phyloP scores from a whole-genome alignment of 2,888 invertebrate species.

The Sthenelais limicola region DNA sequence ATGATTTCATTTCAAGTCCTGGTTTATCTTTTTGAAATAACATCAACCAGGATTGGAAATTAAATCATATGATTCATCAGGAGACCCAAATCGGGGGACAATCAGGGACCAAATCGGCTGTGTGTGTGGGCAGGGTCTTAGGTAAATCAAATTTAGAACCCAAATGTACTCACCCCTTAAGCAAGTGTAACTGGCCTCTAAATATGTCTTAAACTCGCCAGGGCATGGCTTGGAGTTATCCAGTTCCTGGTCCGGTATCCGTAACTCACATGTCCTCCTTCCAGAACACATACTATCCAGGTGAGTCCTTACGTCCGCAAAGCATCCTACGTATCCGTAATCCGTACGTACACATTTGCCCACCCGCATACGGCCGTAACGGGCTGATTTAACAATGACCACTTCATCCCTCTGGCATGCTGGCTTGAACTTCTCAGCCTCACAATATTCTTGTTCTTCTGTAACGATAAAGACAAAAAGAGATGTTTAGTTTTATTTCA shows the following conservation, averaged over 20 bases:
- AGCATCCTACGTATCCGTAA: slow-evolving; percentile 40
- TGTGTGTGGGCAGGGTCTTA: too few species aligned
- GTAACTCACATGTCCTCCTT: slow-evolving; percentile 17
- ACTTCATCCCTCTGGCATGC: slow-evolving; percentile 30
- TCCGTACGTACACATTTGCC: slow-evolving; percentile 38
- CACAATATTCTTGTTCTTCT: slow-evolving; percentile 22
- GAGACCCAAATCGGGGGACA: too few species aligned
- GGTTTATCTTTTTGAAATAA: too few species aligned
- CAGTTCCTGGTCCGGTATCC: slow-evolving; percentile 21
- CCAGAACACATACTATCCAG: slow-evolving; percentile 36
- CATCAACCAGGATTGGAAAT: too few species aligned
- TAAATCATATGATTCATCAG: too few species aligned
- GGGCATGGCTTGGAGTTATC: slow-evolving; percentile 32
- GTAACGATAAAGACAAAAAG: background rate
- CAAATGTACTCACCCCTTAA: slow-evolving; percentile 17
- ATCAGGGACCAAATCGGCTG: too few species aligned
- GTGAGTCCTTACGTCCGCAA: slow-evolving; percentile 17
- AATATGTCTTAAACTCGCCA: slow-evolving; percentile 40
- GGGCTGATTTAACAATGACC: slow-evolving; percentile 28
- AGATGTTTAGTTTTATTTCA: background rate
- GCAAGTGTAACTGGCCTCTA: slow-evolving; percentile 38
- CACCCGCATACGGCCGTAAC: slow-evolving; percentile 36
- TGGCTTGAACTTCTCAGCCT: slow-evolving; percentile 34
- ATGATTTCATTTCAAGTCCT: too few species aligned
- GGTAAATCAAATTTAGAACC: too few species aligned